Conservation (phyloP, 1,140 invertebrate genomes). For the Polyergus mexicanus region DNA sequence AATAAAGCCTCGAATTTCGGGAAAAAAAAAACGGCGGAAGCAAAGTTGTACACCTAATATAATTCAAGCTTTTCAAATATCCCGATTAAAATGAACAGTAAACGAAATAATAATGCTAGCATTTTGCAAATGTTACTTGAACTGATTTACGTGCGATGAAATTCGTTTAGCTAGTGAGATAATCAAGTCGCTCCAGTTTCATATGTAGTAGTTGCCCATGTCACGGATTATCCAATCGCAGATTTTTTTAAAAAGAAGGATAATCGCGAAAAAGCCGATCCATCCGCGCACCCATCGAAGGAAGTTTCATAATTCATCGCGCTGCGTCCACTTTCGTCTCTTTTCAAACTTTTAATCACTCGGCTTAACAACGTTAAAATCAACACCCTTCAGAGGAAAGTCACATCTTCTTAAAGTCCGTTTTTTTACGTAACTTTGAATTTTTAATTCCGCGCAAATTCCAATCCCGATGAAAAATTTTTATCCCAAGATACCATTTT, state of each 20-base stretch:
- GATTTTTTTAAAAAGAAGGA: slow-evolving; percentile 43
- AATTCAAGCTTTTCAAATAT: slow-evolving; percentile 46
- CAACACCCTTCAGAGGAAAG: slow-evolving; percentile 23
- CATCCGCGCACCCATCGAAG: slow-evolving; percentile 14
- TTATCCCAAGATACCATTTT: background rate
- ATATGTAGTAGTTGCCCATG: slow-evolving; percentile 26
- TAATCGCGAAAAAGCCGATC: slow-evolving; percentile 54
- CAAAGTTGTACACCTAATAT: no score
- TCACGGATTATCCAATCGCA: slow-evolving; percentile 39
- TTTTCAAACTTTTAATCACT: slow-evolving; percentile 56
- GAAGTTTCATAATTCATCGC: slow-evolving; percentile 42
- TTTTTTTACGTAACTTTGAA: slow-evolving; percentile 52
- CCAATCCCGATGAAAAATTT: slow-evolving; percentile 10
- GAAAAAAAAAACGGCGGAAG: no score
- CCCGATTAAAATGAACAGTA: slow-evolving; percentile 41
- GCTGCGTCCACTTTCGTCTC: slow-evolving; percentile 5
- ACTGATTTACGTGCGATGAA: slow-evolving; percentile 19
- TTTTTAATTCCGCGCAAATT: slow-evolving; percentile 22
- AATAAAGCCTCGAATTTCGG: no score
- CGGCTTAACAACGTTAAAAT: slow-evolving; percentile 59
- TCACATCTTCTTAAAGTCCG: slow-evolving; percentile 40
- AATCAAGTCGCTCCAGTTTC: slow-evolving; percentile 30
- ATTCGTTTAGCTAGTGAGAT: slow-evolving; percentile 38
- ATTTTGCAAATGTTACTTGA: slow-evolving; percentile 43
- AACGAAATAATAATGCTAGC: slow-evolving; percentile 41